Evolutionary conservation across 1,140 invertebrate genomes (phyloP).

Genomic region (Tribolium castaneum): DNA sequence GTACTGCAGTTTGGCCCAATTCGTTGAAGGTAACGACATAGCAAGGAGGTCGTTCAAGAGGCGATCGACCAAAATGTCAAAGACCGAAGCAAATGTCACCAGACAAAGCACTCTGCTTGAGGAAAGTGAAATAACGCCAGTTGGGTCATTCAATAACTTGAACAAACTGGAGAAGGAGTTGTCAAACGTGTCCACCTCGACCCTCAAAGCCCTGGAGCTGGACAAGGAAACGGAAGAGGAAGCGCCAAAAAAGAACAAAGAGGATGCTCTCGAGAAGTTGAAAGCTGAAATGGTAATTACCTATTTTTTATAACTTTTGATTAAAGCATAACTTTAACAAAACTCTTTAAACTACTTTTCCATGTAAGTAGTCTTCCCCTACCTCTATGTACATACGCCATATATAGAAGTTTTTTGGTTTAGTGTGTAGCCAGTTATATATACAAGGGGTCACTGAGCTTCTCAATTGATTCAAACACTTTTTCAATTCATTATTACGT

Average conservation of each 20-base stretch:
- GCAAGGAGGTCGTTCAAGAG: constrained; percentile 78
- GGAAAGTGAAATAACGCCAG: constrained; percentile 52
- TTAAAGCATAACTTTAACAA: too few species aligned
- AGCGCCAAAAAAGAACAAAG: constrained; percentile 38
- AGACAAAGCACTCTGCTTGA: constrained; percentile 58
- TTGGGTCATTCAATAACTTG: constrained; percentile 51
- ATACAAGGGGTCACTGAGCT: too few species aligned
- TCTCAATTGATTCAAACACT: too few species aligned
- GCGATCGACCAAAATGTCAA: constrained; percentile 53
- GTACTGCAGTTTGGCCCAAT: constrained; percentile 80
- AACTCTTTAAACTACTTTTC: too few species aligned
- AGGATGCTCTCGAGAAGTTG: constrained; percentile 38
- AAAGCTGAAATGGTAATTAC: constrained; percentile 24
- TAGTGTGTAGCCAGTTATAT: too few species aligned
- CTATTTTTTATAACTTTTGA: too few species aligned
- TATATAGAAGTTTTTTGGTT: too few species aligned
- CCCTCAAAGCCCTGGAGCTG: constrained; percentile 48
- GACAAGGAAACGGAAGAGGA: constrained; percentile 38
- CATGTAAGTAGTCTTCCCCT: too few species aligned
- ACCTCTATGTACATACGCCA: too few species aligned
- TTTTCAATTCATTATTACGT: too few species aligned
- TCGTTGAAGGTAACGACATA: constrained; percentile 84
- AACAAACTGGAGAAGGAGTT: constrained; percentile 60
- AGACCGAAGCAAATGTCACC: constrained; percentile 60
- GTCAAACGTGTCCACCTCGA: constrained; percentile 53